Base-by-base conservation (phyloP, 2,888 invertebrate genomes). In the Epirrhoe alternata region DNA sequence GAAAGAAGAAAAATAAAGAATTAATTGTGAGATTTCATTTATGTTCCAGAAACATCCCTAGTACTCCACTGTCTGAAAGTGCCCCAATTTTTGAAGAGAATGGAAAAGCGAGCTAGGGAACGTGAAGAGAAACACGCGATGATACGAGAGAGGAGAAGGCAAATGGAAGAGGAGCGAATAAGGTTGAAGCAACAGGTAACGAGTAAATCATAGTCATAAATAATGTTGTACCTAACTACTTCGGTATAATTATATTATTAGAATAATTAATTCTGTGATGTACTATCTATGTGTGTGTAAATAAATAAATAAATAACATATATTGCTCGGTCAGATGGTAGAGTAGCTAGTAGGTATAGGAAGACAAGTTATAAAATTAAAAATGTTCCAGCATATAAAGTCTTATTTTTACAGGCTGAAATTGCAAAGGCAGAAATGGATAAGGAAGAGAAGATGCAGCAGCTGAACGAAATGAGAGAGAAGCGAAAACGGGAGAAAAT, bases 51-150 rank as follows among this genome's bases (percentile, higher is more conserved):
- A 64, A 86, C 88, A 1, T 78, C 87, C 3, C 78, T 92, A 17
- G 85, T 93, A 58, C 78, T 94, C 53, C 89, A 90, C 74, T 94
- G 94, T 69, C 85, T 94, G 66, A 94, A 94, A 86, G 94, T 95
- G 45, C 96, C 97, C 3, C 95, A 95, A 80, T 95, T 97, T 80
- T 81, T 97, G 52, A 94, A 95, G 81, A 94, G 95, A 81, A 96
- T 97, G 96, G 96, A 97, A 77, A 95, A 95, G 64, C 94, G 96
- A 67, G 96, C 96, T 0, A 84, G 95, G 49, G 95, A 96, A 72
- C 91, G 97, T 47, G 95, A 94, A 77, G 93, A 94, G 73, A 93
- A 92, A 75, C 92, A 93, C 71, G 93, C 92, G 0, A 81, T 92
- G 65, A 93, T 93, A 70, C 83, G 91, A 14, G 94, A 94, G 73